These are phyloP conservation scores for Crossocerus cetratus DNA, from an alignment of 2,888 invertebrate species.

Conservation along the genomic window DNA sequence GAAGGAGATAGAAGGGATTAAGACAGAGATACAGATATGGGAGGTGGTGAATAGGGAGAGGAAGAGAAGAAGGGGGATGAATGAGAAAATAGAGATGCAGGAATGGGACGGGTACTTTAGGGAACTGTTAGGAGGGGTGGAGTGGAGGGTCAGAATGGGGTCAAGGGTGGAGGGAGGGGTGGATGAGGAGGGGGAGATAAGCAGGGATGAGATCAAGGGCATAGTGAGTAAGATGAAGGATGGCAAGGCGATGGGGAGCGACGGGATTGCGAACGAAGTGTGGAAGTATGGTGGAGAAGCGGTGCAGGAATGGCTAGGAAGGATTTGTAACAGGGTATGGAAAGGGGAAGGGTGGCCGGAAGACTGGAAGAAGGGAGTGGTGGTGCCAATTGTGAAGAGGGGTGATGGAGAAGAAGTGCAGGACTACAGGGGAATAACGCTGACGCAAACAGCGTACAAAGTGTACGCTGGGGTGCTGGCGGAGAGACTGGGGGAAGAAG, in stretches of 20 bases:
- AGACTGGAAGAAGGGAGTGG: not conserved
- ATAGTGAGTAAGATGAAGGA: not conserved
- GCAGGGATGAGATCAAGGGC: not conserved
- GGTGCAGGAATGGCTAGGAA: not conserved
- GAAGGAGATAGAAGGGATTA: too few species aligned
- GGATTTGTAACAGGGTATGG: not conserved
- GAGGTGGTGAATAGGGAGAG: too few species aligned
- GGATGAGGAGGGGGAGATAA: not conserved
- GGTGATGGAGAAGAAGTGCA: not conserved
- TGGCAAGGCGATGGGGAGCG: not conserved
- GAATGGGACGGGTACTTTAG: too few species aligned
- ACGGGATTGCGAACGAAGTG: not conserved
- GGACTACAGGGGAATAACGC: not conserved
- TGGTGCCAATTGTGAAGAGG: not conserved
- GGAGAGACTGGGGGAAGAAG: too few species aligned
- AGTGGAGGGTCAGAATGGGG: too few species aligned
- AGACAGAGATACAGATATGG: too few species aligned
- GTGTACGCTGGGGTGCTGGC: too few species aligned
- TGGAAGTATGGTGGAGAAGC: conserved; percentile 4
- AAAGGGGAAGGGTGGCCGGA: not conserved
- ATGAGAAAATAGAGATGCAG: too few species aligned
- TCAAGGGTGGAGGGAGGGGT: not conserved
- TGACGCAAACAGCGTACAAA: too few species aligned
- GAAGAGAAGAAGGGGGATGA: too few species aligned
- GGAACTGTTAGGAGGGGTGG: too few species aligned